Percentiles rank a stretch among this genome's conserved stretches.
These are phyloP conservation scores for Camptogramma bilineatum DNA, from an alignment of 2,888 invertebrate genomes.

Conservation along the genomic window DNA sequence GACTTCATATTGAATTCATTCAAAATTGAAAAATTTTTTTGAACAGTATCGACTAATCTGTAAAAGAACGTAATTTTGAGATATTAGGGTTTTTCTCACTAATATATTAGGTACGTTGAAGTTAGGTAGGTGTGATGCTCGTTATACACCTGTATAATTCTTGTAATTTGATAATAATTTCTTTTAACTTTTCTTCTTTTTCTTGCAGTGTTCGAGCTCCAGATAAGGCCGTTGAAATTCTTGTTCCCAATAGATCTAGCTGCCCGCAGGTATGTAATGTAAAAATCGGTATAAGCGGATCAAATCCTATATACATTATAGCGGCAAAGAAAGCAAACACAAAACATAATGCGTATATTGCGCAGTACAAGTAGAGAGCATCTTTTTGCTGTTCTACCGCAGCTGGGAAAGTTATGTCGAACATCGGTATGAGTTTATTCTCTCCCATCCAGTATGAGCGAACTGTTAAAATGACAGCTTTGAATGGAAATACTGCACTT, in stretches of 20 bases:
- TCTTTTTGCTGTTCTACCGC: constrained; percentile 56
- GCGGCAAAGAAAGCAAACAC: constrained; percentile 55
- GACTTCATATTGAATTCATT: constrained; percentile 71
- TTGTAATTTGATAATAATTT: constrained; percentile 61
- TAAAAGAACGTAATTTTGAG: constrained; percentile 35
- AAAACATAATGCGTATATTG: constrained; percentile 46
- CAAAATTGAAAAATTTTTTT: constrained; percentile 54
- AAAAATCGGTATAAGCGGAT: constrained; percentile 71
- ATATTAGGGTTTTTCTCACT: too few species aligned
- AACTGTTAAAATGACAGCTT: constrained; percentile 58
- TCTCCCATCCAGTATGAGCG: constrained; percentile 53
- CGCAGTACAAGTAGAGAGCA: constrained; percentile 44
- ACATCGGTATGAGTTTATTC: constrained; percentile 58
- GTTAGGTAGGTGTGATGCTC: background rate
- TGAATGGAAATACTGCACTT: constrained; percentile 57
- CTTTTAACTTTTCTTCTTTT: constrained; percentile 53
- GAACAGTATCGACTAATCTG: constrained; percentile 57
- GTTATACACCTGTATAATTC: constrained; percentile 58
- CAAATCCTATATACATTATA: constrained; percentile 64
- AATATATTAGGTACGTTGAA: too few species aligned
- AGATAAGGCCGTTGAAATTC: constrained; percentile 54
- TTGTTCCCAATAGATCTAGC: constrained; percentile 59
- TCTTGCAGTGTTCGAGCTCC: constrained; percentile 45
- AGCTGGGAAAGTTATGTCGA: constrained; percentile 59
- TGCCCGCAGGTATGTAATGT: constrained; percentile 70